Base-by-base conservation (phyloP, 2,888 invertebrate species). In the Desoria tigrina region DNA sequence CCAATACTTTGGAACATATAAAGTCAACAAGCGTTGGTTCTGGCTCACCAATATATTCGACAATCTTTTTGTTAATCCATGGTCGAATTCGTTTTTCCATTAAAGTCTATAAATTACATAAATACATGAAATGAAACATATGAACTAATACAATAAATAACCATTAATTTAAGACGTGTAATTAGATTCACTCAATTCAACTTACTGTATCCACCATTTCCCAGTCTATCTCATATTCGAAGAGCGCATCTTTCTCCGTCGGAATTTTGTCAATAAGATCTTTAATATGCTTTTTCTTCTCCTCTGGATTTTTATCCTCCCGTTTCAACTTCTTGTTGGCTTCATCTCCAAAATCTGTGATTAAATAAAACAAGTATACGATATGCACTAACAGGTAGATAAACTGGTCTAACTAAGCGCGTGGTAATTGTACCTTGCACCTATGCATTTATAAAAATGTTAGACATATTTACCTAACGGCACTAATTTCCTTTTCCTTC, bases 61-160 rank as follows among this genome's bases (percentile, higher is more conserved):
- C 91, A 65, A 99, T 97, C 84, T 99, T 99, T 83, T 98, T 99
- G 83, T 96, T 96, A 77, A 99, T 96, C 99, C 99, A 99, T 53
- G 99, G 98, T 72, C 94, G 88, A 80, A 99, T 96, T 81, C 97
- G 89, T 80, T 90, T 90, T 80, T 97, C 95, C 93, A 98, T 96
- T 77, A 84, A 87, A 86, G 84, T 85, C 86, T 81, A 76, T 56
- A 77, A 71, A 63, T 37, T 63, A 58, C 50, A 61, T 21, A 18
- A 21, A 51, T 42, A 16, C 6, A 45, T 45, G 16, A 21, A 39
- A 16, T 39, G 9, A 39, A 39, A 58, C 11, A 61, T 39, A 9
- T n/a, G 3, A n/a, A 6, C 24, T 23, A 14, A 18, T 39, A 11
- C 16, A 11, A 39, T 39, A 11, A 11, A 11, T 39, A 39, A 39